Percentiles rank a stretch among this genome's conserved stretches.
Evolutionary conservation across 2,113 vertebrate genomes (phyloP).

Genomic region (Gila orcuttii): DNA sequence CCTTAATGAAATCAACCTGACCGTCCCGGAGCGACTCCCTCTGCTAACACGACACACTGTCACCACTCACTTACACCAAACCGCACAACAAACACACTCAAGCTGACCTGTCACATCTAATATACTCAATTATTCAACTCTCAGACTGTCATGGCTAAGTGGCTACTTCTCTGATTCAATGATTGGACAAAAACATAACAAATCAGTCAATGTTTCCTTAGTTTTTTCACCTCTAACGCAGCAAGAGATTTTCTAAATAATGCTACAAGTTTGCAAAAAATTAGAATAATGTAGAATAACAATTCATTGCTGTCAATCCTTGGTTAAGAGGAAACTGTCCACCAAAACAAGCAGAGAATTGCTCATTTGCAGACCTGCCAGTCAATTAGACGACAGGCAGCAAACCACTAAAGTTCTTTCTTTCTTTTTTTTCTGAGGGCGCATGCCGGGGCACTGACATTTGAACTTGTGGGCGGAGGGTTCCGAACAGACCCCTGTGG

Average conservation of each 20-base stretch:
- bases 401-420: slow-evolving; percentile 45
- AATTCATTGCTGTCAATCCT: neutral
- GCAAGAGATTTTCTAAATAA: slow-evolving; percentile 3
- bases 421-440: slow-evolving; percentile 64
- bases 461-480: slow-evolving; percentile 61
- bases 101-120: slow-evolving; percentile 32
- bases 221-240: neutral
- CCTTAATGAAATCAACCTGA: slow-evolving; percentile 83
- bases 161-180: neutral
- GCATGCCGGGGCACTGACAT: slow-evolving; percentile 61
- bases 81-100: slow-evolving; percentile 13
- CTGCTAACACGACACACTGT: slow-evolving; percentile 60
- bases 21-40: slow-evolving; percentile 53
- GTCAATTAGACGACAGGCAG: slow-evolving; percentile 56
- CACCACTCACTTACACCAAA: slow-evolving; percentile 40
- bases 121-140: slow-evolving; percentile 1
- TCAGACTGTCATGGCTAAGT: slow-evolving; percentile 16
- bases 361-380: slow-evolving; percentile 59
- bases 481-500: slow-evolving; percentile 55
- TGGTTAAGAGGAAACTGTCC: slow-evolving; percentile 25
- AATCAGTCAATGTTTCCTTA: neutral
- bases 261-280: neutral
- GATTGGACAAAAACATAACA: neutral
- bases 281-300: neutral
- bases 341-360: slow-evolving; percentile 53